Conservation (phyloP, 2,888 invertebrate genomes). For the Drosophila pseudotalamancana region DNA sequence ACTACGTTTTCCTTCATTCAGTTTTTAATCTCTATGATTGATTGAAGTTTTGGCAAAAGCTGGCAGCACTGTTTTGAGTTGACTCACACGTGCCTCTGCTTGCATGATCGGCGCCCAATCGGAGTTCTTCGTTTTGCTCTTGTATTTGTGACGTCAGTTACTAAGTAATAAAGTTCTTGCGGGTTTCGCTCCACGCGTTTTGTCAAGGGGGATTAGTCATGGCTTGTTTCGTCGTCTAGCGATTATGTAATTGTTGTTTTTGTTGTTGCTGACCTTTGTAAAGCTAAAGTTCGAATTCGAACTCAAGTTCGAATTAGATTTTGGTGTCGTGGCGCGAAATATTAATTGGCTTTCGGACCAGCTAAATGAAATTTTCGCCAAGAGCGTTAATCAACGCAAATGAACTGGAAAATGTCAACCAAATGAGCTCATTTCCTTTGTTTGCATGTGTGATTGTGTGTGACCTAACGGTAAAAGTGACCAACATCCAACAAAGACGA, state of each 20-base stretch:
- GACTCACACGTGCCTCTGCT: conserved; percentile 62
- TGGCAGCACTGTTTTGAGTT: conserved; percentile 10
- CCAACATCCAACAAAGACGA: conserved; percentile 56
- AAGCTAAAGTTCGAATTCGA: conserved; percentile 32
- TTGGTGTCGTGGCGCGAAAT: conserved; percentile 54
- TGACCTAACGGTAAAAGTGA: conserved; percentile 46
- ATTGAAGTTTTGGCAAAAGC: neutral
- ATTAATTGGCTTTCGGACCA: conserved; percentile 64
- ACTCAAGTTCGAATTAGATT: conserved; percentile 39
- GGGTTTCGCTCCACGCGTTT: conserved; percentile 30
- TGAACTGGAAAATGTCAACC: conserved; percentile 76
- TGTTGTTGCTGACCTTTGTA: conserved; percentile 53
- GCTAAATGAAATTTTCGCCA: conserved; percentile 28
- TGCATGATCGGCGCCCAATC: conserved; percentile 47
- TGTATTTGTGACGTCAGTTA: conserved; percentile 64
- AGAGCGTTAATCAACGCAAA: conserved; percentile 72
- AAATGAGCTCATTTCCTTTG: conserved; percentile 76
- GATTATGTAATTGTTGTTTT: conserved; percentile 9
- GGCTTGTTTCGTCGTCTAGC: conserved; percentile 14
- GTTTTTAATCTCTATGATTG: neutral
- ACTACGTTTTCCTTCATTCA: neutral
- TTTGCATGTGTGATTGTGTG: conserved; percentile 3
- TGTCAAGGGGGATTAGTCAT: conserved; percentile 54
- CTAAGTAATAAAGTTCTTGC: conserved; percentile 35
- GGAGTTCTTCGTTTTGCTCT: conserved; percentile 43